A percentile compares a stretch with the other conserved stretches of the same genome.
Conservation (phyloP, 92 coral and sea anemone genomes). For the Parazoanthus darwini region DNA sequence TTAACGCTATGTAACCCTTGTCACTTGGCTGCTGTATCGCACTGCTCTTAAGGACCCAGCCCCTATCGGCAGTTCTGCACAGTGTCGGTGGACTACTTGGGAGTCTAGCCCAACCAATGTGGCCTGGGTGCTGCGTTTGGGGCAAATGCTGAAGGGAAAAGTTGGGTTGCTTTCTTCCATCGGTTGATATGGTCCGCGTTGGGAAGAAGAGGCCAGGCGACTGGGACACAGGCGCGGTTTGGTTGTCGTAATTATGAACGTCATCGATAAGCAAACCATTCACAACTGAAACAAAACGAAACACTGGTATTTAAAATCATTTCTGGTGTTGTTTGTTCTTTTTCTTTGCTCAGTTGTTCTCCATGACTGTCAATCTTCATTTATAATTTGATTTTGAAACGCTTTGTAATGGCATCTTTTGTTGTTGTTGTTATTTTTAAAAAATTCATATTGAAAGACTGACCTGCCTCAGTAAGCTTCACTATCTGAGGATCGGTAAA, state of each 20-base stretch:
- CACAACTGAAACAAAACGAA: constrained; percentile 15
- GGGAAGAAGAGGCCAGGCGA: neutral
- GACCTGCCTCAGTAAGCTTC: too few species aligned
- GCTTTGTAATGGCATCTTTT: too few species aligned
- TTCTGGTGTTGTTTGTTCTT: too few species aligned
- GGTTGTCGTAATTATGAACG: neutral
- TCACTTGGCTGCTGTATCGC: neutral
- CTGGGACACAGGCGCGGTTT: neutral
- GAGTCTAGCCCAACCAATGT: too few species aligned
- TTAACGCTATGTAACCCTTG: neutral
- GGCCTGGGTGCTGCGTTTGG: neutral
- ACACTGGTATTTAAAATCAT: neutral
- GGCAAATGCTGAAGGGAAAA: neutral
- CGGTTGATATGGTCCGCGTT: neutral
- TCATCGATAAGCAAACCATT: neutral
- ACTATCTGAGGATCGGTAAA: too few species aligned
- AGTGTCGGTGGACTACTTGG: neutral
- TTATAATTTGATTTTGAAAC: too few species aligned
- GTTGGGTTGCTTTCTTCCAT: neutral
- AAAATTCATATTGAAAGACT: too few species aligned
- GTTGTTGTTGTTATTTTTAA: too few species aligned
- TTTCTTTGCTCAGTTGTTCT: too few species aligned
- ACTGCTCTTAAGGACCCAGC: neutral
- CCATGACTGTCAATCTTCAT: too few species aligned
- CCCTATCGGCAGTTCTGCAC: neutral